phyloP scores from a whole-genome alignment of 2,797 vertebrate species.

The Danio aesculapii region DNA sequence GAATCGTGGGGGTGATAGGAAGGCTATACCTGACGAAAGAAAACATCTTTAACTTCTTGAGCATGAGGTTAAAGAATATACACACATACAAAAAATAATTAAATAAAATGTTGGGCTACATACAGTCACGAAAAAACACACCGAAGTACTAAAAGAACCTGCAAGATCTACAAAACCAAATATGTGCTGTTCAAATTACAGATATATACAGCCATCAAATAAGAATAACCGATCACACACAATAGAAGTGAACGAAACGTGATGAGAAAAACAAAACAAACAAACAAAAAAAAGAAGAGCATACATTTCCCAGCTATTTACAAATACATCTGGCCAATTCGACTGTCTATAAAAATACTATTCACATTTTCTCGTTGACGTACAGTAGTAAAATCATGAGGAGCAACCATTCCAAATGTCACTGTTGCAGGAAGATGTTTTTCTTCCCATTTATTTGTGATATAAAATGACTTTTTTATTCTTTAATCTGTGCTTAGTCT shows the following conservation, averaged over 20 bases:
- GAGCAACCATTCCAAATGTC: conserved; percentile 66
- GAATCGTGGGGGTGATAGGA: conserved; percentile 56
- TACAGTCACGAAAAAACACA: conserved; percentile 83
- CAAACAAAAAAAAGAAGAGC: conserved; percentile 52
- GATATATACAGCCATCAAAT: conserved; percentile 80
- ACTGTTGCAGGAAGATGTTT: conserved; percentile 65
- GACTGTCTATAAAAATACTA: conserved; percentile 99
- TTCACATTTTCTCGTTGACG: conserved; percentile 91
- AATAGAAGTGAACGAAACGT: conserved; percentile 84
- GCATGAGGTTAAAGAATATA: conserved; percentile 83
- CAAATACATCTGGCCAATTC: conserved; percentile 90
- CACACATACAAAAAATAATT: conserved; percentile 14
- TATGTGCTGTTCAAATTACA: conserved; percentile 83
- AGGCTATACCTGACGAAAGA: conserved; percentile 75
- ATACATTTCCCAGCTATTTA: conserved; percentile 87
- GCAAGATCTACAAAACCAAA: conserved; percentile 80
- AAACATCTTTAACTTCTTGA: conserved; percentile 83
- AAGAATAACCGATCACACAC: conserved; percentile 66
- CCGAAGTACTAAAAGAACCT: conserved; percentile 70
- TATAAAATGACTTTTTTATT: conserved; percentile 53
- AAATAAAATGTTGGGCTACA: conserved; percentile 87
- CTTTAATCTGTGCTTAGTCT: conserved; percentile 80
- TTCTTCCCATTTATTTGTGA: conserved; percentile 48
- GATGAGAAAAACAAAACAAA: conserved; percentile 63
- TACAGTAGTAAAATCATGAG: conserved; percentile 83